Evolutionary conservation across 2,888 invertebrate genomes (phyloP).

Genomic region (Norana najaformis): DNA sequence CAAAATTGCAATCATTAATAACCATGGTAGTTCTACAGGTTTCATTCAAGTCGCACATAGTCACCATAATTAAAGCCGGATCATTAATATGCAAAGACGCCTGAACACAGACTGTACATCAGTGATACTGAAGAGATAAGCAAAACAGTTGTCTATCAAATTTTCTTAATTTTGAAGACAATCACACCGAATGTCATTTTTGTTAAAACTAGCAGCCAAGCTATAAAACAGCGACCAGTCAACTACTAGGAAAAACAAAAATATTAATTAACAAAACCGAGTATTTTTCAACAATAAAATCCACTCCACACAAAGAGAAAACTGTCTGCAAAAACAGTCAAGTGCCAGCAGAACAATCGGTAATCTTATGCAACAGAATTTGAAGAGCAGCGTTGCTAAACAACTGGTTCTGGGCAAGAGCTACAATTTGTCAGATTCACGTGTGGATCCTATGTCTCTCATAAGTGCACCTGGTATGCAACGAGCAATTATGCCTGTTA

Average conservation of each 20-base stretch:
- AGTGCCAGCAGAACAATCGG: background rate
- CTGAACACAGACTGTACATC: background rate
- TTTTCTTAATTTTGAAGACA: background rate
- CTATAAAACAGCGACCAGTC: background rate
- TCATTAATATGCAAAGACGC: background rate
- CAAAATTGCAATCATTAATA: background rate
- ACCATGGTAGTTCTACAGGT: background rate
- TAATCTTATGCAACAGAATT: background rate
- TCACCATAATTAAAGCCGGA: background rate
- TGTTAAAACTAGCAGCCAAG: background rate
- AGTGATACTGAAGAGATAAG: background rate
- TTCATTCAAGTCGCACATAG: background rate
- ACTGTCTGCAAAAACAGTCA: background rate
- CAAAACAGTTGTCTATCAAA: background rate
- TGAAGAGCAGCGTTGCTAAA: background rate
- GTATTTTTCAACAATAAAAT: slow-evolving; percentile 13
- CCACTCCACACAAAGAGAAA: background rate
- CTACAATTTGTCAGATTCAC: too few species aligned
- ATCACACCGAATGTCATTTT: background rate
- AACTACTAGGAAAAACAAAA: background rate
- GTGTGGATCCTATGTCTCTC: too few species aligned
- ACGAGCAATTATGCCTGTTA: too few species aligned
- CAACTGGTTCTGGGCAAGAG: background rate
- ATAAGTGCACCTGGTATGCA: too few species aligned
- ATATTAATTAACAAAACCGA: background rate